phyloP scores from a whole-genome alignment of 2,113 vertebrate species.

The Triplophysa tibetana region DNA sequence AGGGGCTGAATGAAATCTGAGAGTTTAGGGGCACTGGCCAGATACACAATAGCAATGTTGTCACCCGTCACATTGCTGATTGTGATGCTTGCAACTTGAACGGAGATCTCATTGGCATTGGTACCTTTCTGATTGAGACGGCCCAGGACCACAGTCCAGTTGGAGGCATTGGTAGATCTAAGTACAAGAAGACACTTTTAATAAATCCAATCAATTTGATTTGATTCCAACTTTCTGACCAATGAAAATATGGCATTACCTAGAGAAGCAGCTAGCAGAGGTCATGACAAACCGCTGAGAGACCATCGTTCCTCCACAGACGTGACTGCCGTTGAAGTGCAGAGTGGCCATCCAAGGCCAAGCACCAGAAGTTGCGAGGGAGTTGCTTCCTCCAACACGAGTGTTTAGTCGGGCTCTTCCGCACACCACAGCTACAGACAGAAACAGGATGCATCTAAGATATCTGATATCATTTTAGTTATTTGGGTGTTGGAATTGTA shows the following conservation, averaged over 20 bases:
- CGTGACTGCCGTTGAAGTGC: conserved; percentile 54
- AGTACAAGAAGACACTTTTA: not conserved
- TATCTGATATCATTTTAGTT: no score
- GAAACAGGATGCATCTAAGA: not conserved
- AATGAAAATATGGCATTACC: conserved; percentile 46
- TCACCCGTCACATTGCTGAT: conserved; percentile 37
- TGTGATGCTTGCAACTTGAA: conserved; percentile 50
- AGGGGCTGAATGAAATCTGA: conserved; percentile 56
- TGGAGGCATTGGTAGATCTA: conserved; percentile 41
- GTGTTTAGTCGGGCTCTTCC: conserved; percentile 51
- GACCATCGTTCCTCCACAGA: conserved; percentile 77
- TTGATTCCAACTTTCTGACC: not conserved
- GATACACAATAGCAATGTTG: conserved; percentile 56
- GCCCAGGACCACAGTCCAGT: conserved; percentile 59
- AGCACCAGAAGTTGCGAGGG: not conserved
- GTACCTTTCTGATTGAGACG: conserved; percentile 41
- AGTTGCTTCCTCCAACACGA: conserved; percentile 9
- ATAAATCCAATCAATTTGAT: not conserved
- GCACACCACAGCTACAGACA: conserved; percentile 62
- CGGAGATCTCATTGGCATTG: conserved; percentile 49
- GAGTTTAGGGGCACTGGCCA: conserved; percentile 40
- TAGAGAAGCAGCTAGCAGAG: conserved; percentile 61
- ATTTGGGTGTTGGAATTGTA: not conserved
- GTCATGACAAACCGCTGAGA: conserved; percentile 66
- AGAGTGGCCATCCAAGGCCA: conserved; percentile 83